A percentile compares a stretch with the other conserved stretches of the same genome.
These are phyloP conservation scores for Lepas anatifera DNA, from an alignment of 2,888 invertebrate genomes.

Conservation along the genomic window DNA sequence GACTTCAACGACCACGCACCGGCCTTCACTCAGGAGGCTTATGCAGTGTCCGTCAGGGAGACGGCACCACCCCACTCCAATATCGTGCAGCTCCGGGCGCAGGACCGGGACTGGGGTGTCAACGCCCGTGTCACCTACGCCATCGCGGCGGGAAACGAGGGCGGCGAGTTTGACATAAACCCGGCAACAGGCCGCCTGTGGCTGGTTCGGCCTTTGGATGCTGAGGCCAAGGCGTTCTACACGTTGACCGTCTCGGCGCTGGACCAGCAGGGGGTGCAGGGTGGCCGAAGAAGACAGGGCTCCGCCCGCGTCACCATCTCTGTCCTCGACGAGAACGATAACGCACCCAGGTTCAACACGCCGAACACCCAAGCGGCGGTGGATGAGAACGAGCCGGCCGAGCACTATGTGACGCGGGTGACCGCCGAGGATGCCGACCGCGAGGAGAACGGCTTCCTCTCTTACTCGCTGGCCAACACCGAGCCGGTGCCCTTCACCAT, in stretches of 20 bases:
- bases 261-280: slow-evolving; percentile 60
- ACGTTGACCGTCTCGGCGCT: slow-evolving; percentile 79
- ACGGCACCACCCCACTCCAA: slow-evolving; percentile 79
- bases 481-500: slow-evolving; percentile 82
- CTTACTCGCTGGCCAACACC: slow-evolving; percentile 76
- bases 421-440: slow-evolving; percentile 77
- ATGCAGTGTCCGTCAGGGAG: slow-evolving; percentile 77
- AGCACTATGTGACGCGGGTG: slow-evolving; percentile 69
- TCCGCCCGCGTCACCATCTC: slow-evolving; percentile 82
- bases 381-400: slow-evolving; percentile 77
- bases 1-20: slow-evolving; percentile 77
- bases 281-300: slow-evolving; percentile 65
- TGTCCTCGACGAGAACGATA: slow-evolving; percentile 71
- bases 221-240: slow-evolving; percentile 70
- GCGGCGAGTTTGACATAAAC: slow-evolving; percentile 74
- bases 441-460: slow-evolving; percentile 89
- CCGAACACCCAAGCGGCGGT: slow-evolving; percentile 46
- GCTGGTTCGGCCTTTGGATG: slow-evolving; percentile 67
- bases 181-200: slow-evolving; percentile 79
- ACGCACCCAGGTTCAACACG: slow-evolving; percentile 39
- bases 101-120: slow-evolving; percentile 67
- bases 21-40: slow-evolving; percentile 60
- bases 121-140: slow-evolving; percentile 74
- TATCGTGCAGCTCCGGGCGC: slow-evolving; percentile 71
- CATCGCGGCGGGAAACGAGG: slow-evolving; percentile 84